These are phyloP conservation scores for Drosophila punjabiensis DNA, from an alignment of 1,140 invertebrate species.

Conservation along the genomic window DNA sequence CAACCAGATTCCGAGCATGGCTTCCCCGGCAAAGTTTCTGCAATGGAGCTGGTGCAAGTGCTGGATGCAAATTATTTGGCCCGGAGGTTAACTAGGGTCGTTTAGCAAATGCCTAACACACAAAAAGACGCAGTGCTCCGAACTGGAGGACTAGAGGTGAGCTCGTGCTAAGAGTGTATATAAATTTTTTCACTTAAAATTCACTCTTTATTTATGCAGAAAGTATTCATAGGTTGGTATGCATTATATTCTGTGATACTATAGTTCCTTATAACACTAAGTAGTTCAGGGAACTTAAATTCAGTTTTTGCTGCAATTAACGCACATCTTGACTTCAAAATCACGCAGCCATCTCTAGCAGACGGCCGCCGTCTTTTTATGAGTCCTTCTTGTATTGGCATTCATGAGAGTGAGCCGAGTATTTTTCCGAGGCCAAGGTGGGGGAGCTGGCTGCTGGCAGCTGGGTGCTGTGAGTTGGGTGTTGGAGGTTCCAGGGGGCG, in stretches of 20 bases:
- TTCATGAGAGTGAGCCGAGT: conserved; percentile 71
- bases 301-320: neutral
- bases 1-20: conserved; percentile 65
- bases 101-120: conserved; percentile 80
- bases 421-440: conserved; percentile 59
- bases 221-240: neutral
- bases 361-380: conserved; percentile 58
- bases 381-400: conserved; percentile 72
- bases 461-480: neutral
- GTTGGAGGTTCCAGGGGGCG: conserved; percentile 1
- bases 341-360: conserved; percentile 29
- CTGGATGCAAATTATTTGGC: conserved; percentile 84
- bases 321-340: neutral
- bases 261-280: neutral
- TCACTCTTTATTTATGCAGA: neutral
- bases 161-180: neutral
- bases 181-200: neutral
- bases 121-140: conserved; percentile 32
- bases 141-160: neutral
- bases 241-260: neutral
- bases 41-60: conserved; percentile 67
- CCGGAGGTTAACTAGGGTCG: conserved; percentile 82
- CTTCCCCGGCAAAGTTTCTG: conserved; percentile 55
- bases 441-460: neutral
- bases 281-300: too few species aligned